Base-by-base conservation (phyloP, 2,797 vertebrate species). In the Delichon dasypus region DNA sequence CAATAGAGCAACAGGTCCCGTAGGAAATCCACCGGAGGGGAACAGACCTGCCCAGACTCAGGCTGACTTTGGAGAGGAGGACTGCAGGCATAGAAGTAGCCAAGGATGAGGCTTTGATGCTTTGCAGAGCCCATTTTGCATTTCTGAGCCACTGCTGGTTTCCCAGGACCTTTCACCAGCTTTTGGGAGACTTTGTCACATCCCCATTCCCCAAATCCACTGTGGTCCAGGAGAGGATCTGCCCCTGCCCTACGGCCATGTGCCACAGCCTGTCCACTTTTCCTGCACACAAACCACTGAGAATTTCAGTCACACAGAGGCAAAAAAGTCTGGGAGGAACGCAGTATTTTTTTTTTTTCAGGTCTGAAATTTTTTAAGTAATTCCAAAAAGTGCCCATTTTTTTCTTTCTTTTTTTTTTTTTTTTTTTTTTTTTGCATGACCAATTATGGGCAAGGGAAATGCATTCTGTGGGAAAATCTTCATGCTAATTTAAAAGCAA, bases 171-270 rank as follows among this genome's bases (percentile, higher is more conserved):
- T 76, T 53, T 44, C 19, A n/a, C 8, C 7, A 7, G 16, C 5
- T 68, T 57, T 65, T 16, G 36, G 79, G 66, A 83, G 17, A 30
- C 0, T 47, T 13, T 61, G 26, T 38, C 48, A 48, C 18, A 36
- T 42, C 9, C 34, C 9, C 0, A 0, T 13, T 73, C 38, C 54
- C 16, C 21, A 54, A 34, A 65, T 3, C 15, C 13, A 0, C 12
- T 3, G 8, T 19, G 62, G 25, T 87, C 36, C 82, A 55, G 26
- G 27, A 68, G 22, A 67, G 34, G 14, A 40, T 8, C 11, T 55
- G 10, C 15, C 29, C 30, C 44, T 61, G 7, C 16, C 23, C 17
- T 11, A 38, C 5, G 8, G 16, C 16, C 19, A 17, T 0, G 0
- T 60, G 29, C 45, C 48, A 54, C 2, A 1, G 9, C 21, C 15